Conservation (phyloP, 2,113 vertebrate species). For the Alosa alosa region DNA sequence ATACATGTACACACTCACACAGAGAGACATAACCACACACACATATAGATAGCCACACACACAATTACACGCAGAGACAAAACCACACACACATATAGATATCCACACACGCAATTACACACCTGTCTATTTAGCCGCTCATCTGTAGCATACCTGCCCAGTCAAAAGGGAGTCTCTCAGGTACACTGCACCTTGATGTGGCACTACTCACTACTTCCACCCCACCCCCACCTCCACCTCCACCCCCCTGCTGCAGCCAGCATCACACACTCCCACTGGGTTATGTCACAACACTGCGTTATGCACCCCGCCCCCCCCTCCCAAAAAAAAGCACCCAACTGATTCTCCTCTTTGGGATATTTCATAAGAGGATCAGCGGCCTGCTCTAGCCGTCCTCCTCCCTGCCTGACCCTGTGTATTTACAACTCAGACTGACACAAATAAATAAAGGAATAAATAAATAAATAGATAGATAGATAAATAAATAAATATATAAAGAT, state of each 20-base stretch:
- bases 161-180: not conserved
- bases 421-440: not conserved
- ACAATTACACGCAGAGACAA: not conserved
- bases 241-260: not conserved
- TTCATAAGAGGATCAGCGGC: slow-evolving; percentile 48
- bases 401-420: not conserved
- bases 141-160: not conserved
- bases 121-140: too few species aligned
- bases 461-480: not conserved
- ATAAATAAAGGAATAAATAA: not conserved
- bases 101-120: too few species aligned
- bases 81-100: too few species aligned
- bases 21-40: too few species aligned
- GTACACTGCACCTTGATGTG: not conserved
- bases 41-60: not conserved
- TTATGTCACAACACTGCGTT: not conserved
- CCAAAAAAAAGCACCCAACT: not conserved
- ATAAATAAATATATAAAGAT: not conserved
- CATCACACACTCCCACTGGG: not conserved
- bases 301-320: not conserved
- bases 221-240: not conserved
- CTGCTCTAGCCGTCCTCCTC: not conserved
- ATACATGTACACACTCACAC: too few species aligned
- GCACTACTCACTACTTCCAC: not conserved
- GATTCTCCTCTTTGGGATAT: slow-evolving; percentile 33